Evolutionary conservation across 2,797 vertebrate genomes (phyloP).

Genomic region (Sebastes aleutianus): DNA sequence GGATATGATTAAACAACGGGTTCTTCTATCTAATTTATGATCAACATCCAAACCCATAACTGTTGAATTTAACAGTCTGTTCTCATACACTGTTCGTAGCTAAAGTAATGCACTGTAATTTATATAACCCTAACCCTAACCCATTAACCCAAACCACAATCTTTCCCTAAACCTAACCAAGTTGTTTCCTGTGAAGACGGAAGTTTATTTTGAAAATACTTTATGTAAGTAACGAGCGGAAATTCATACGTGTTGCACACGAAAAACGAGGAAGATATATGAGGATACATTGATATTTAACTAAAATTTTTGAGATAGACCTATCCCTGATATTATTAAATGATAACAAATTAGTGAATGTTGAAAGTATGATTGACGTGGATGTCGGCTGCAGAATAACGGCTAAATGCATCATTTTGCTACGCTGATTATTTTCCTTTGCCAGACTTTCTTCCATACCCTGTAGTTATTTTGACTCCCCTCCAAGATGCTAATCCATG

Average conservation of each 20-base stretch:
- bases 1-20: neutral
- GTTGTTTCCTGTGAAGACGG: neutral
- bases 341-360: neutral
- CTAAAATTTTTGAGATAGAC: neutral
- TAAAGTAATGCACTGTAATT: too few species aligned
- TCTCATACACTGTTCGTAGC: too few species aligned
- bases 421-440: conserved; percentile 28
- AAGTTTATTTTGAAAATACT: neutral
- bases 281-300: neutral
- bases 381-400: neutral
- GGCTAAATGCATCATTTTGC: conserved; percentile 27
- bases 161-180: neutral
- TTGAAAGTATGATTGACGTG: neutral
- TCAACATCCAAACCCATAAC: neutral
- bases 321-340: neutral
- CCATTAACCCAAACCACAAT: too few species aligned
- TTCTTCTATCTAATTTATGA: neutral
- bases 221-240: neutral
- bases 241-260: neutral
- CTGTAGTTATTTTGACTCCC: conserved; percentile 41
- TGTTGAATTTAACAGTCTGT: too few species aligned
- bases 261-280: neutral
- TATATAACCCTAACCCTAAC: too few species aligned
- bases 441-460: conserved; percentile 24
- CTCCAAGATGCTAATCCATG: conserved; percentile 58